Conservation (phyloP, 2,113 vertebrate species). For the Okapia johnstoni region DNA sequence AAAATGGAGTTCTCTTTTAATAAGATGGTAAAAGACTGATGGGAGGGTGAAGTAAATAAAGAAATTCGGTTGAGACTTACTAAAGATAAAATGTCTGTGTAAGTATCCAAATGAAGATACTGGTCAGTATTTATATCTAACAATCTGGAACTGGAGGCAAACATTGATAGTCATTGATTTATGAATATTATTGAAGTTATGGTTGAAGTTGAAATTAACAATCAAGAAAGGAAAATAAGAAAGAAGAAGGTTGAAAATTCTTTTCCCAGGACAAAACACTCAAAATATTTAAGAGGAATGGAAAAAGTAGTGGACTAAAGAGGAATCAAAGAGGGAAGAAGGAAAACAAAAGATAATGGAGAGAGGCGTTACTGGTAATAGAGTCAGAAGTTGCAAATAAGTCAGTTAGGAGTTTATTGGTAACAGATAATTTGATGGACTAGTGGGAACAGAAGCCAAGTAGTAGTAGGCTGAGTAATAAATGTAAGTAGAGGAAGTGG, state of each 20-base stretch:
- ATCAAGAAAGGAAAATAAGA: neutral
- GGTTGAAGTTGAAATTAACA: neutral
- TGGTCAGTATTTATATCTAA: neutral
- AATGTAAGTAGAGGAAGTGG: neutral
- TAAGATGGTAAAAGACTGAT: neutral
- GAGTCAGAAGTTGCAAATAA: neutral
- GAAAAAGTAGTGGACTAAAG: neutral
- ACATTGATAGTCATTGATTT: neutral
- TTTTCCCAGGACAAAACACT: neutral
- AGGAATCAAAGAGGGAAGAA: neutral
- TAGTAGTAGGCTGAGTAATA: neutral
- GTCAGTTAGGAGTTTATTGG: neutral
- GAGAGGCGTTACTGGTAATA: neutral
- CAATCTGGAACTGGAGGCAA: neutral
- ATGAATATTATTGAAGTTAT: neutral
- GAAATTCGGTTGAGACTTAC: neutral
- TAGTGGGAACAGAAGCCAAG: neutral
- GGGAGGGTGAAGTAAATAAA: neutral
- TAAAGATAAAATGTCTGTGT: neutral
- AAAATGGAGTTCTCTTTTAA: neutral
- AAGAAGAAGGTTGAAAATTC: neutral
- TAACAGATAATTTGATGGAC: neutral
- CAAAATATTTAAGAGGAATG: neutral
- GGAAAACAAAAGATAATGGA: neutral
- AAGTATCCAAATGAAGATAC: neutral